Evolutionary conservation across 2,113 vertebrate species (phyloP).

Genomic region (Callorhinus ursinus): DNA sequence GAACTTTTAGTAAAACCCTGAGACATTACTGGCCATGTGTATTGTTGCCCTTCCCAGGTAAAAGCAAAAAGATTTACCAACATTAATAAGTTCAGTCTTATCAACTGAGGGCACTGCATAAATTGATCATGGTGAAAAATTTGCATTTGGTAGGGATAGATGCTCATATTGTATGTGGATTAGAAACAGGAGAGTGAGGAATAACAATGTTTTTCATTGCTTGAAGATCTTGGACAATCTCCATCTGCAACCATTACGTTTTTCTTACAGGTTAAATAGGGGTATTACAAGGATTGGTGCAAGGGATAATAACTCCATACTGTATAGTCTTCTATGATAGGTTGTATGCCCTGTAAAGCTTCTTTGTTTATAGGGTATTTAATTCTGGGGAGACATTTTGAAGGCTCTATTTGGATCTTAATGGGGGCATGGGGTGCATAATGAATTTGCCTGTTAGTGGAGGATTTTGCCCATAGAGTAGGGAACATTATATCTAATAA

Average conservation of each 20-base stretch:
- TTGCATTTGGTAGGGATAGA: neutral
- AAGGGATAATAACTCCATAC: neutral
- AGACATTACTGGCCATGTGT: neutral
- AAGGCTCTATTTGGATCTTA: neutral
- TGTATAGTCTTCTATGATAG: neutral
- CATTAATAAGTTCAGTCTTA: neutral
- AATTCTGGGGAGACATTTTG: neutral
- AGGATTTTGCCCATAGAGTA: neutral
- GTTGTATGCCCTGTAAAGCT: neutral
- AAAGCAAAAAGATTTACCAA: neutral
- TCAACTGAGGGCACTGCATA: neutral
- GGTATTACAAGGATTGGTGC: neutral
- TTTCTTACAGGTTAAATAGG: neutral
- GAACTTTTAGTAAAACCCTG: neutral
- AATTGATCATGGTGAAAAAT: neutral
- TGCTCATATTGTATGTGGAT: neutral
- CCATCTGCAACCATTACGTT: neutral
- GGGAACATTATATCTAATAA: neutral
- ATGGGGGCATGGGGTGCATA: neutral
- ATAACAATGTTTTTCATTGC: neutral
- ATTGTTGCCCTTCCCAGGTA: neutral
- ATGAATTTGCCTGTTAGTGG: neutral
- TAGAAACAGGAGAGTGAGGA: neutral
- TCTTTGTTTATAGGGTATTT: neutral
- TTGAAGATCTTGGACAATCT: neutral